Base-by-base conservation (phyloP, 2,113 vertebrate species). In the Gymnobelideus leadbeateri region DNA sequence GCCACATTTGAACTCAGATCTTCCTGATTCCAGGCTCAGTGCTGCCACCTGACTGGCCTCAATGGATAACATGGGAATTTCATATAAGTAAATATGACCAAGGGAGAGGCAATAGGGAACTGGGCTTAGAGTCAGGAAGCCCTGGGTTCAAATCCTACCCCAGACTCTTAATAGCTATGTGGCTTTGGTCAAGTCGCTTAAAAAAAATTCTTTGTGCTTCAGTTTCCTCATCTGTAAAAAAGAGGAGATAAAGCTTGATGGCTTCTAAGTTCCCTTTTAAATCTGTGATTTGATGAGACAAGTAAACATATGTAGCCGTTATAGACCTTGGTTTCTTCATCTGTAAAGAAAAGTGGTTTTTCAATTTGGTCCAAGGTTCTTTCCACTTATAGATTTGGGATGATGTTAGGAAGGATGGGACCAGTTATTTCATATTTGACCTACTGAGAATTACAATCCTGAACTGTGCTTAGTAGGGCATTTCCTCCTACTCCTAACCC, bases 1-100 rank as follows among this genome's bases (percentile, higher is more conserved):
- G 3, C 91, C 24, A 0, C 37, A 90, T 5, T 46, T 11, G 0
- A 92, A 89, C 5, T 31, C 93, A 2, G 2, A 0, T 54, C 51
- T 96, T 96, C 68, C 57, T 9, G 53, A 51, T 90, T 93, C 31
- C 89, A 54, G 77, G 24, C 51, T 16, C 52, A 51, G 84, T 24
- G 12, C 0, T 57, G 37, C 28, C 31, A 12, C 37, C 28, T 37
- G 57, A 68, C 57, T 61, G 57, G 26, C 57, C 10, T 10, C 8
- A 14, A 14, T 31, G 68, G 51, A 46, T 31, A 43, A 55, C 28
- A 77, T 43, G 50, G 31, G 57, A 46, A 28, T 1, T 37, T 93
- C 1, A 25, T 23, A 2, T 28, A 90, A 77, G 91, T 31, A 90
- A 89, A n/a, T 43, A 0, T 24, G 89, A 89, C 21, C 43, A 16